Evolutionary conservation across 2,888 invertebrate species (phyloP), one percentile per base, ranked within the genome.

Genomic region (Rhabditophanes sp.): DNA sequence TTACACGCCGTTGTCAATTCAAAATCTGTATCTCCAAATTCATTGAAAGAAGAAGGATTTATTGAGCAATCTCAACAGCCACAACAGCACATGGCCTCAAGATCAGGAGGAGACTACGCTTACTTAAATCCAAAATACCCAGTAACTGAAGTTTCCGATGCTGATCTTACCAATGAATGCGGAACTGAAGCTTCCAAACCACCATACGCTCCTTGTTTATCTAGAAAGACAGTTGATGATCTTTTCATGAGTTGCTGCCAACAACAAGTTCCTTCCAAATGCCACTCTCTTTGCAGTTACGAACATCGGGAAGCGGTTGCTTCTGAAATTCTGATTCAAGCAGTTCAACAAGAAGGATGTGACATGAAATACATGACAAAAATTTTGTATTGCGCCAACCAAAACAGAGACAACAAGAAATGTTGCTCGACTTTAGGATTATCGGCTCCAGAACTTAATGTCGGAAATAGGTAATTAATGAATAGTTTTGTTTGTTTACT

Each of bases 231-330:
- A 25, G 56, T 52, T 19, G 57, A 60, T 33, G 54, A 58, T 35
- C 46, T 60, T 33, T 60, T 60, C 39, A 33, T 53, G 25, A 45
- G 49, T 9, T 59, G 60, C 44, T 59, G 60, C 35, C 35, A 48
- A 26, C 56, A 56, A 35, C 51, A 53, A 46, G 50, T 60, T 11
- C 56, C 59, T 11, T 33, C 56, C 34, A 46, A 48, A 32, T 60
- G 60, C 33, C 60, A 58, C 33, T 45, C 50, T 11, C 30, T 60
- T 25, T 60, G 60, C 42, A 48, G 53, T 15, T 60, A 56, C 39
- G 60, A 60, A 25, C 57, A 57, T 36, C 48, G 57, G 12, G 57
- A 57, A 35, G 50, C 56, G 32, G 53, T 57, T 19, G 57, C 57
- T 20, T 53, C 57, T 14, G 49, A 56, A 35, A 50, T 48, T 4